These are phyloP conservation scores for Caenorhabditis sulstoni DNA, from an alignment of 2,888 invertebrate species.

Conservation along the genomic window DNA sequence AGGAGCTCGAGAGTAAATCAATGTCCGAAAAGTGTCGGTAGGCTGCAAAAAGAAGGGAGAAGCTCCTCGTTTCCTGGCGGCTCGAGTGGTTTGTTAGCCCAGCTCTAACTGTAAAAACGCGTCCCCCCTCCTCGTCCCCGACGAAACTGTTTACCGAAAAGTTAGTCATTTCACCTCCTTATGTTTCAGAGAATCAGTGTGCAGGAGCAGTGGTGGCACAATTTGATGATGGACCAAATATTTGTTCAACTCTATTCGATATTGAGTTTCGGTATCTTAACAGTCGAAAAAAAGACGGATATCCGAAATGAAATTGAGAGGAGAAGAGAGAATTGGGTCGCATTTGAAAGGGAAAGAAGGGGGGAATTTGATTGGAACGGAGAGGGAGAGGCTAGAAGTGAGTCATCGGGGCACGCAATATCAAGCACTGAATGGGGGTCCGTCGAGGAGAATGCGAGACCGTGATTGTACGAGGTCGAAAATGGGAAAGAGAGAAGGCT, in stretches of 20 bases:
- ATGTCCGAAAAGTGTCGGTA: conserved; percentile 26
- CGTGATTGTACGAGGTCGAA: conserved; percentile 36
- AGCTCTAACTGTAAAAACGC: conserved; percentile 22
- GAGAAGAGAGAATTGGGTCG: background rate
- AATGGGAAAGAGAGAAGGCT: conserved; percentile 43
- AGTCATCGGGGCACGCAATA: conserved; percentile 10
- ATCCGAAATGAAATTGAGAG: background rate
- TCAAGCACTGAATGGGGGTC: conserved; percentile 5
- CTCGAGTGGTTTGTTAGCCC: conserved; percentile 58
- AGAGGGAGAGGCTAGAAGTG: background rate
- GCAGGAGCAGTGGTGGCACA: conserved; percentile 13
- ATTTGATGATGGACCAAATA: conserved; percentile 49
- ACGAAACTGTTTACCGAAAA: conserved; percentile 52
- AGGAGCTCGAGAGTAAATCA: no score
- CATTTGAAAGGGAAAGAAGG: background rate
- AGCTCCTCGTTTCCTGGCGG: conserved; percentile 8
- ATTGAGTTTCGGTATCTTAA: conserved; percentile 35
- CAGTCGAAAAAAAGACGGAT: conserved; percentile 16
- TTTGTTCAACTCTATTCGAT: conserved; percentile 44
- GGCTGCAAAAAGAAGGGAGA: conserved; percentile 24
- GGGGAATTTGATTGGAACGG: conserved; percentile 3
- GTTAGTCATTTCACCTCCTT: conserved; percentile 46
- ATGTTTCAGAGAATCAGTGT: conserved; percentile 53
- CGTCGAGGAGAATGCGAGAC: background rate
- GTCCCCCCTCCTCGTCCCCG: background rate